phyloP scores from a whole-genome alignment of 2,113 vertebrate genomes.

The Gorilla gorilla region DNA sequence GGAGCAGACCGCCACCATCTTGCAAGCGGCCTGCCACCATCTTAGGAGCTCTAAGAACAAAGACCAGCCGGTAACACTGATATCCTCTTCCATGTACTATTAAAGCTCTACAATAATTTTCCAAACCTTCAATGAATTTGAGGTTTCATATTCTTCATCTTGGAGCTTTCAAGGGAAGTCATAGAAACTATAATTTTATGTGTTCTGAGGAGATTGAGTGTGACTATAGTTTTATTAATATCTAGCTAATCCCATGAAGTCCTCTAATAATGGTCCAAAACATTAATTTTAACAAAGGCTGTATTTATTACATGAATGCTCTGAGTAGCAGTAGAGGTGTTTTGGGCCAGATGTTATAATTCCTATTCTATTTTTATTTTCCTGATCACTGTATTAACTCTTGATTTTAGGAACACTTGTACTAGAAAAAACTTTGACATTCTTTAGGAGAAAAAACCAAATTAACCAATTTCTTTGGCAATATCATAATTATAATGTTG shows the following conservation, averaged over 20 bases:
- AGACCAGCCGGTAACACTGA: too few species aligned
- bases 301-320: neutral
- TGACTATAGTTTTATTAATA: neutral
- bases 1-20: too few species aligned
- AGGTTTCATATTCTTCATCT: neutral
- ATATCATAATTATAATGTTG: neutral
- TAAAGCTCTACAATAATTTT: neutral
- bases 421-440: neutral
- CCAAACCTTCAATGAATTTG: neutral
- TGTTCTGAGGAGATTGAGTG: neutral
- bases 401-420: neutral
- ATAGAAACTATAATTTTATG: neutral
- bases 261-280: neutral
- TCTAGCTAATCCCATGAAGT: neutral
- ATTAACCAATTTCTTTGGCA: neutral
- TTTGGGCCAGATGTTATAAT: neutral
- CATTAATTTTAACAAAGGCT: slow-evolving; percentile 22
- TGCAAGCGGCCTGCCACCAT: too few species aligned
- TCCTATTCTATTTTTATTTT: slow-evolving; percentile 18
- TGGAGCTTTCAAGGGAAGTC: neutral
- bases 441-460: neutral
- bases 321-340: neutral
- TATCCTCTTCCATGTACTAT: neutral
- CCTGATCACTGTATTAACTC: neutral
- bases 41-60: too few species aligned